These are phyloP conservation scores for Zophobas morio DNA, from an alignment of 1,140 invertebrate species.

Conservation along the genomic window DNA sequence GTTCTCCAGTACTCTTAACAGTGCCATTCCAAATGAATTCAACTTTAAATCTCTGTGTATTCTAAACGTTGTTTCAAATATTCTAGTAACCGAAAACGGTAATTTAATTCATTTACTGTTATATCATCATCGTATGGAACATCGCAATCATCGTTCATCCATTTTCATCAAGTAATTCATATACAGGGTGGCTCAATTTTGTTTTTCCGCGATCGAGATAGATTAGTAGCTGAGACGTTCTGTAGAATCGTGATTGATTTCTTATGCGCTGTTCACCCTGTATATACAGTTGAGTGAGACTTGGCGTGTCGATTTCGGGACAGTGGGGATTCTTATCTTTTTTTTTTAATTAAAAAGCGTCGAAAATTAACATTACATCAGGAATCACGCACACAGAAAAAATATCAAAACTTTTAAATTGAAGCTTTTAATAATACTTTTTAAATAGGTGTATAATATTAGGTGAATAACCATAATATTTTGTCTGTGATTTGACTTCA, in stretches of 20 bases:
- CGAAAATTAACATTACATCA: slow-evolving; percentile 23
- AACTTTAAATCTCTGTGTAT: slow-evolving; percentile 35
- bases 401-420: slow-evolving; percentile 49
- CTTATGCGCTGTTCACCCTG: neutral
- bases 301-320: neutral
- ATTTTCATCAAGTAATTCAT: neutral
- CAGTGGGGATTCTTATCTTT: too few relatives aligned
- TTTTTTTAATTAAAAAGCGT: too few relatives aligned
- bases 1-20: slow-evolving; percentile 45
- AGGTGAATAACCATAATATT: slow-evolving; percentile 46
- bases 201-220: neutral
- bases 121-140: neutral
- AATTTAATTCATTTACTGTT: neutral
- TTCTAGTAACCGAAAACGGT: slow-evolving; percentile 14
- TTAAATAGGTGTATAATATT: slow-evolving; percentile 47
- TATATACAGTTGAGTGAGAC: slow-evolving; percentile 31
- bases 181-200: slow-evolving; percentile 32
- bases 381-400: slow-evolving; percentile 39
- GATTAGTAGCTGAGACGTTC: too few relatives aligned
- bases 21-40: slow-evolving; percentile 48
- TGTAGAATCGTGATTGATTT: too few relatives aligned
- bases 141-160: neutral
- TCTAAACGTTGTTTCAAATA: slow-evolving; percentile 12
- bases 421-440: slow-evolving; percentile 46
- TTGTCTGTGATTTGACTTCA: slow-evolving; percentile 55